Evolutionary conservation across 2,113 vertebrate genomes (phyloP), one percentile per base, ranked within the genome.

Genomic region (Hemiscyllium ocellatum): DNA sequence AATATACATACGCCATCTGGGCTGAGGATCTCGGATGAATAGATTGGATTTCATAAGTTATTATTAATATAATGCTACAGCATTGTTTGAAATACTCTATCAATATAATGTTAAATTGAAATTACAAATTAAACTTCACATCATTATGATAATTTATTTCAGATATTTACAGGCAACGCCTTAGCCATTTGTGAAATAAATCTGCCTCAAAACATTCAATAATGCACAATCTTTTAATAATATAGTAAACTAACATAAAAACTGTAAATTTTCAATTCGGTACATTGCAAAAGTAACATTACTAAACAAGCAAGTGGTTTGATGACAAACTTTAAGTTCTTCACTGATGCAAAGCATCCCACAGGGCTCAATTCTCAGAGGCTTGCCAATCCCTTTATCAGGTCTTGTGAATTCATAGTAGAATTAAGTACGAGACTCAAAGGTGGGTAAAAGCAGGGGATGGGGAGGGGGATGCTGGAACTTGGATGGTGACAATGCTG

Each of bases 1-100:
- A 0, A 93, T 94, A 61, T 96, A 96, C 96, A 96, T 95, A 96
- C 96, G 19, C 97, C 97, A 47, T 97, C 96, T 97, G 97, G 97
- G 96, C 97, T 0, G 96, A 95, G 96, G 96, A 95, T 24, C 94
- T 52, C 3, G 20, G 70, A 47, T 72, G 69, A 95, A 50, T 20
- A 52, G 94, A 42, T 95, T 37, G 37, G 24, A 52, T 95, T 95
- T 72, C 68, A 72, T 72, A 47, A 69, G 69, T 76, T 76, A 95
- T 50, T 50, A 52, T 26, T 72, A 72, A 95, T 47, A 70, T 12
- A 52, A 95, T 56, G 47, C 10, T 15, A 29, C 37, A 66, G 20
- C 89, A 66, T 37, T 33, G 22, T n/a, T 37, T 93, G 65, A 47
- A 93, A 93, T 93, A 93, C 65, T 93, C n/a, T 22, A 68, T 37